phyloP scores from a whole-genome alignment of 2,888 invertebrate genomes.

The Hedychridium roseum region DNA sequence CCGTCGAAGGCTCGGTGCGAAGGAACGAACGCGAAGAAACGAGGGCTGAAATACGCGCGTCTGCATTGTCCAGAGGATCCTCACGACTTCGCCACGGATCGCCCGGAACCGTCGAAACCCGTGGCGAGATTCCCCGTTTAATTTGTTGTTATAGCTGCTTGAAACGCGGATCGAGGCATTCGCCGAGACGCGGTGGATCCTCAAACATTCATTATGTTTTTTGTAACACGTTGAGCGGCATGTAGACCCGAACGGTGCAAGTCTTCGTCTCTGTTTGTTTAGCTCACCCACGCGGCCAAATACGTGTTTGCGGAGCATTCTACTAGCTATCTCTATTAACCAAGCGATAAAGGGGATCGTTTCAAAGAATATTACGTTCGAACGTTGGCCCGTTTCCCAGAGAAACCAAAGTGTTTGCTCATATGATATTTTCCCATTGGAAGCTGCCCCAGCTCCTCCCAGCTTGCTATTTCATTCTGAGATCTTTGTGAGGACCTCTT shows the following conservation, averaged over 20 bases:
- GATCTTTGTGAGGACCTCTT: no score
- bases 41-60: slow-evolving; percentile 19
- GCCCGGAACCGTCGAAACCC: slow-evolving; percentile 39
- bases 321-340: slow-evolving; percentile 33
- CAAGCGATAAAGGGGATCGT: slow-evolving; percentile 11
- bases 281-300: no score
- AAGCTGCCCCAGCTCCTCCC: no score
- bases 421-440: no score
- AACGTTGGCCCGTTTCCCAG: no score
- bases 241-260: no score
- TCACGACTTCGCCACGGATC: slow-evolving; percentile 18
- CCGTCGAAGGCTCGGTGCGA: slow-evolving; percentile 11
- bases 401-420: no score
- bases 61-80: slow-evolving; percentile 27
- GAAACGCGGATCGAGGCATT: slow-evolving; percentile 46
- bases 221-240: slow-evolving; percentile 52
- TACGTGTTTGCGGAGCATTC: no score
- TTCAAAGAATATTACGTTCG: no score
- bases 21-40: slow-evolving; percentile 20
- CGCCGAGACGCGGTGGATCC: slow-evolving; percentile 37
- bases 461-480: no score
- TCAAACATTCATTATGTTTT: slow-evolving; percentile 63
- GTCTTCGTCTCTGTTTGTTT: slow-evolving; percentile 27
- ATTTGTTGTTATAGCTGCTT: slow-evolving; percentile 62
- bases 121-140: slow-evolving; percentile 47